Conservation (phyloP, 1,140 invertebrate genomes). For the Holotrichia oblita region DNA sequence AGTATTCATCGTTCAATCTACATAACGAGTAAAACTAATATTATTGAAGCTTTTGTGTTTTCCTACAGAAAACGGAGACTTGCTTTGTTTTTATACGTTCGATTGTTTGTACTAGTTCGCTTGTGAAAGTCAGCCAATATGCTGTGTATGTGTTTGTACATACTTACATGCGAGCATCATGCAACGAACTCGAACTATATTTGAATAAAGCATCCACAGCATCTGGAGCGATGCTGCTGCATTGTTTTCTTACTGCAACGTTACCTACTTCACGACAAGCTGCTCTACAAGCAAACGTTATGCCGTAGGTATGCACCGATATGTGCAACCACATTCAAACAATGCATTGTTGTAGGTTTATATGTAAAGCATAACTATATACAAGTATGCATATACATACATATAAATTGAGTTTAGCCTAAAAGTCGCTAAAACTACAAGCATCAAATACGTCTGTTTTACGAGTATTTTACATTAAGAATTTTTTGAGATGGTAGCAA, state of each 20-base stretch:
- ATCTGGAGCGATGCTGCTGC: neutral
- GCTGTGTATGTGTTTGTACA: neutral
- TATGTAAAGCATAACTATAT: too few species aligned
- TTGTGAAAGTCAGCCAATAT: neutral
- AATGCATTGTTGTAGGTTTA: too few species aligned
- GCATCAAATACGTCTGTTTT: too few species aligned
- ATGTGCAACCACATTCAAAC: neutral
- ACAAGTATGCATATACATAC: too few species aligned
- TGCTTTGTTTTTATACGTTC: neutral
- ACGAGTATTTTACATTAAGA: too few species aligned
- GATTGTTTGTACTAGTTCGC: neutral
- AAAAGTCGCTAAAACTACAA: too few species aligned
- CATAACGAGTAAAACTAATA: too few species aligned
- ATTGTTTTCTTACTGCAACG: conserved; percentile 10
- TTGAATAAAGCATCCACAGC: neutral
- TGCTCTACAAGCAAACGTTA: neutral
- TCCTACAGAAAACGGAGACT: neutral
- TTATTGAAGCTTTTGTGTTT: too few species aligned
- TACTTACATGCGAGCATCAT: neutral
- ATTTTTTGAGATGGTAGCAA: too few species aligned
- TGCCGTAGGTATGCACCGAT: neutral
- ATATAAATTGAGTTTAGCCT: too few species aligned
- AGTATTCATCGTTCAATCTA: too few species aligned
- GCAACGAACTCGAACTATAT: neutral
- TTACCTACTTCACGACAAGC: neutral